Evolutionary conservation across 2,113 vertebrate species (phyloP).

Genomic region (Paedocypris sp.): DNA sequence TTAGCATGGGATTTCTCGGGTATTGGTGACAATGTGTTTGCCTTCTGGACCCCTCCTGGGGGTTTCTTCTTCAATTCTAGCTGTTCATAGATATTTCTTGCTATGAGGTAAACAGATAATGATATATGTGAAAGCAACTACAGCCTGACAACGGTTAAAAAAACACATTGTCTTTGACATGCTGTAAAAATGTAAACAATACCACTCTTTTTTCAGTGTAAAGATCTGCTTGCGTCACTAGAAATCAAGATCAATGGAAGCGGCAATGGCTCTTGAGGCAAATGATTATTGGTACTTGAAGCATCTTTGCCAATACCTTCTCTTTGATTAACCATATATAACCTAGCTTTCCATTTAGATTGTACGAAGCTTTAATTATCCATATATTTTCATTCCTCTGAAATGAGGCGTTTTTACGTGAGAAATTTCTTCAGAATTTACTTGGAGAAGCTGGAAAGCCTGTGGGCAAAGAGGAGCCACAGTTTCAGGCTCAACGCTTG

Average conservation of each 20-base stretch:
- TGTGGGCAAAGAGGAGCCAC: slow-evolving; percentile 26
- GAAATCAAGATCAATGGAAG: background rate
- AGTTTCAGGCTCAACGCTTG: slow-evolving; percentile 32
- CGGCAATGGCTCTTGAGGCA: slow-evolving; percentile 4
- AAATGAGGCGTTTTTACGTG: too few relatives aligned
- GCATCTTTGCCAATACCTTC: slow-evolving; percentile 1
- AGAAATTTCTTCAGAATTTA: too few relatives aligned
- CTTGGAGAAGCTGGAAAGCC: slow-evolving; percentile 13
- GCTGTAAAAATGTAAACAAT: too few relatives aligned
- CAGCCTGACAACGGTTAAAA: too few relatives aligned
- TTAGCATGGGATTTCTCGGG: background rate
- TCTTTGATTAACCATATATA: background rate
- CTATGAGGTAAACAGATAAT: background rate
- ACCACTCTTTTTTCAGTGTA: too few relatives aligned
- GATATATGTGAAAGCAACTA: too few relatives aligned
- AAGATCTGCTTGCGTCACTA: background rate
- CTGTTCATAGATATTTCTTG: background rate
- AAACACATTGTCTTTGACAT: background rate
- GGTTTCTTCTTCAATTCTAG: background rate
- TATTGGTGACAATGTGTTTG: background rate
- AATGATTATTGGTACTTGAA: slow-evolving; percentile 19
- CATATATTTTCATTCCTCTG: too few relatives aligned
- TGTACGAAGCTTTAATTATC: too few relatives aligned
- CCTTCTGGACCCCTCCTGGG: background rate
- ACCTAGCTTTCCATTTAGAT: slow-evolving; percentile 1